These are phyloP conservation scores for Rhinatrema bivittatum DNA, from an alignment of 2,797 vertebrate genomes.

Conservation along the genomic window DNA sequence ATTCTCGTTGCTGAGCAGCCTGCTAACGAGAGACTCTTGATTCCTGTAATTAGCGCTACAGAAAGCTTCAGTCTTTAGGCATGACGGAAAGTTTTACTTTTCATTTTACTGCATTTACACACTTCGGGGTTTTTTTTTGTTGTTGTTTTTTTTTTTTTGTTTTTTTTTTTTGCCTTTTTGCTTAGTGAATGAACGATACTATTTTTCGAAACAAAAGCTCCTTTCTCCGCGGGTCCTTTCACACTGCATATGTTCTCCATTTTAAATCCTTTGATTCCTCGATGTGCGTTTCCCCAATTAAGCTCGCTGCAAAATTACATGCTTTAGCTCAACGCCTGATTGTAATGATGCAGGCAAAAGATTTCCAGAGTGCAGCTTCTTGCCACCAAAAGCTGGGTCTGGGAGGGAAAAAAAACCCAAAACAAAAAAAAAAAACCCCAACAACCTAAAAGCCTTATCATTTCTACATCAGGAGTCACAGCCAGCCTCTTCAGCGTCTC, in stretches of 20 bases:
- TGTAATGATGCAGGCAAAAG: conserved; percentile 43
- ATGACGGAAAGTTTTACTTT: too few relatives aligned
- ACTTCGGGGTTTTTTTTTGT: too few relatives aligned
- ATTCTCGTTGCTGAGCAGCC: too few relatives aligned
- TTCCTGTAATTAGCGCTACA: too few relatives aligned
- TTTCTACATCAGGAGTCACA: conserved; percentile 38
- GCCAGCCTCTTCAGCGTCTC: conserved; percentile 22
- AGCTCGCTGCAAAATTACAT: conserved; percentile 15
- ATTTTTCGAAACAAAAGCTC: too few relatives aligned
- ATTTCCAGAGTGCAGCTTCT: conserved; percentile 1
- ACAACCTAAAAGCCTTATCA: conserved; percentile 25
- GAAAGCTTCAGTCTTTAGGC: too few relatives aligned
- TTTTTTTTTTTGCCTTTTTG: too few relatives aligned
- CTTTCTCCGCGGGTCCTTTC: background rate
- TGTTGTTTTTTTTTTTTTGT: too few relatives aligned
- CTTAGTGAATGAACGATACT: too few relatives aligned
- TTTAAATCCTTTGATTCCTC: background rate
- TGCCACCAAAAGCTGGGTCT: conserved; percentile 37
- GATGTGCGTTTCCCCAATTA: conserved; percentile 7
- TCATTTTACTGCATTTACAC: too few relatives aligned
- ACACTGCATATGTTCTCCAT: background rate
- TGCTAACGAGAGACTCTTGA: too few relatives aligned
- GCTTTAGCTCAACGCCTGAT: conserved; percentile 18
- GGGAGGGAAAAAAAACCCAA: conserved; percentile 40
- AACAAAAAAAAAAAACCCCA: too few relatives aligned